Conservation (phyloP, 2,888 invertebrate species). For the Spilarctia lutea region DNA sequence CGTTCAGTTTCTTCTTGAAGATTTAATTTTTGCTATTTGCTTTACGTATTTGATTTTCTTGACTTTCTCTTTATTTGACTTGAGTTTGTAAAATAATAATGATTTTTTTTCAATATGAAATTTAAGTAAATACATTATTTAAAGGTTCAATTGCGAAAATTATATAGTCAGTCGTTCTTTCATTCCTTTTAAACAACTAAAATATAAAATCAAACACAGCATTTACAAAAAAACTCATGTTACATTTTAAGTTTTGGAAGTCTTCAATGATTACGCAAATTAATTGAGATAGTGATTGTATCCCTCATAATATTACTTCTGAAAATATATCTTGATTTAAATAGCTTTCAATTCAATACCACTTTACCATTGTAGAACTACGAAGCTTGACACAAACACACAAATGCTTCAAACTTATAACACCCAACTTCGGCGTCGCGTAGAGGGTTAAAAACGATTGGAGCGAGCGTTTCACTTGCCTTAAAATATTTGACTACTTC, state of each 20-base stretch:
- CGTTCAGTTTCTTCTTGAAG: conserved; percentile 2
- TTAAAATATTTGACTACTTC: conserved; percentile 21
- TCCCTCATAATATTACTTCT: no score
- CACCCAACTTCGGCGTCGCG: background rate
- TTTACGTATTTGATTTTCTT: background rate
- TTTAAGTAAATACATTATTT: background rate
- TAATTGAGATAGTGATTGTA: no score
- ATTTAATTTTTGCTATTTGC: conserved; percentile 6
- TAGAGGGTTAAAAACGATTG: background rate
- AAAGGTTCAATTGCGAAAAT: no score
- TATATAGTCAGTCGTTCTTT: no score
- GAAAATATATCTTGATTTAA: background rate
- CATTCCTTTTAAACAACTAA: background rate
- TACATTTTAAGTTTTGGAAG: no score
- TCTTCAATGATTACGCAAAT: no score
- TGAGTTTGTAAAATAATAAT: background rate
- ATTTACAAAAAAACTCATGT: no score
- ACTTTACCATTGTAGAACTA: no score
- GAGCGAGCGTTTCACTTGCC: background rate
- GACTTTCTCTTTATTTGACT: conserved; percentile 1
- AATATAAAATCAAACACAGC: background rate
- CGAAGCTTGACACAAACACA: background rate
- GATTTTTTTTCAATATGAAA: background rate
- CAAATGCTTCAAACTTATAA: background rate
- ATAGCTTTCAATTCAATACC: background rate